A percentile compares a stretch with the other conserved stretches of the same genome.
Evolutionary conservation across 2,888 invertebrate genomes (phyloP).

Genomic region (Tetramorium bicarinatum): DNA sequence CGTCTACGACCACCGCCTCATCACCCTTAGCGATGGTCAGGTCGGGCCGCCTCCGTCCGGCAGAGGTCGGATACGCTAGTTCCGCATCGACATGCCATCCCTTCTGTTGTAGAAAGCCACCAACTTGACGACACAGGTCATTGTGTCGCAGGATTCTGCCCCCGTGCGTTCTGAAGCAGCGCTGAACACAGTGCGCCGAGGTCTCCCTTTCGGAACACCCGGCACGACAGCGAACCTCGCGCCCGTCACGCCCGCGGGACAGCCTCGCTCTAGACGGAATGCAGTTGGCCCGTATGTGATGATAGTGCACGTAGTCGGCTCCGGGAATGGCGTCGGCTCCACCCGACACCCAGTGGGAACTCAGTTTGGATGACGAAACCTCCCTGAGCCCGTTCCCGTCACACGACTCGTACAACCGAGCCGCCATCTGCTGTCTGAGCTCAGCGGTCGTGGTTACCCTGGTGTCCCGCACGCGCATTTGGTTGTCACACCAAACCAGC

Average conservation of each 20-base stretch:
- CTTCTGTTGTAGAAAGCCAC: background rate
- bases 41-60: background rate
- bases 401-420: slow-evolving; percentile 7
- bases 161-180: too few species aligned
- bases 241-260: background rate
- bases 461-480: background rate
- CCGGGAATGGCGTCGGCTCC: background rate
- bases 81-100: slow-evolving; percentile 36
- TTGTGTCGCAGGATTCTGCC: slow-evolving; percentile 4
- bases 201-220: too few species aligned
- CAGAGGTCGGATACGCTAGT: slow-evolving; percentile 25
- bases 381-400: background rate
- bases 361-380: background rate
- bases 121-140: slow-evolving; percentile 19
- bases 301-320: slow-evolving; percentile 15
- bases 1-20: background rate
- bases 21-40: background rate
- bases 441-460: background rate
- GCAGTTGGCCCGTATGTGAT: background rate
- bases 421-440: background rate
- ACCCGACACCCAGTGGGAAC: background rate
- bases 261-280: slow-evolving; percentile 1
- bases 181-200: too few species aligned
- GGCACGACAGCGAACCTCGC: too few species aligned
- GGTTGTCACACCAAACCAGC: slow-evolving; percentile 9